These are phyloP conservation scores for Gryllus longicercus DNA, from an alignment of 2,888 invertebrate species.

Conservation along the genomic window DNA sequence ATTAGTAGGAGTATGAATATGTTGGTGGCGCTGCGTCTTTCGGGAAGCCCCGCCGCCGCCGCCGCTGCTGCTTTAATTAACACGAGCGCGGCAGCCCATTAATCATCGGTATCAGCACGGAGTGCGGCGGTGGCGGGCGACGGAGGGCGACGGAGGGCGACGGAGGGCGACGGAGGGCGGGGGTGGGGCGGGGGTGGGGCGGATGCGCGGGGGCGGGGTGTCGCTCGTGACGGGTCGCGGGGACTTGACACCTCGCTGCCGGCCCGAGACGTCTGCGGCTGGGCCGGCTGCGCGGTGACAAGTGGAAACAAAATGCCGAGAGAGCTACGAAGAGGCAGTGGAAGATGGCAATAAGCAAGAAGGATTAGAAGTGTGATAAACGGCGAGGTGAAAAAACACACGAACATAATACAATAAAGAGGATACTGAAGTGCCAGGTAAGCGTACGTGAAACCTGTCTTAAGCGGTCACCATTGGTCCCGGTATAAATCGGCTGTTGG, in stretches of 20 bases:
- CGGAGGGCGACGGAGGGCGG: neutral
- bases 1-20: too few species aligned
- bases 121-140: neutral
- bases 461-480: too few species aligned
- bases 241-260: conserved; percentile 9
- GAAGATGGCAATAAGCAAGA: too few species aligned
- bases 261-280: neutral
- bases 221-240: neutral
- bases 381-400: too few species aligned
- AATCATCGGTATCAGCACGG: conserved; percentile 1
- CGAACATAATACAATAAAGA: too few species aligned
- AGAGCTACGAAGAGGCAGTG: too few species aligned
- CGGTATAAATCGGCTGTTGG: too few species aligned
- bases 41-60: neutral
- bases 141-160: neutral
- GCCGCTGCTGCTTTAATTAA: neutral
- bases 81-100: neutral
- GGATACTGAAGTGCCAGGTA: too few species aligned
- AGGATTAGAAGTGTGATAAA: too few species aligned
- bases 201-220: neutral
- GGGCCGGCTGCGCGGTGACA: too few species aligned
- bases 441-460: too few species aligned
- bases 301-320: too few species aligned
- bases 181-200: neutral
- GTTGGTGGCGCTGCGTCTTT: neutral